Evolutionary conservation across 2,888 invertebrate genomes (phyloP).

Genomic region (Plebejus argus): DNA sequence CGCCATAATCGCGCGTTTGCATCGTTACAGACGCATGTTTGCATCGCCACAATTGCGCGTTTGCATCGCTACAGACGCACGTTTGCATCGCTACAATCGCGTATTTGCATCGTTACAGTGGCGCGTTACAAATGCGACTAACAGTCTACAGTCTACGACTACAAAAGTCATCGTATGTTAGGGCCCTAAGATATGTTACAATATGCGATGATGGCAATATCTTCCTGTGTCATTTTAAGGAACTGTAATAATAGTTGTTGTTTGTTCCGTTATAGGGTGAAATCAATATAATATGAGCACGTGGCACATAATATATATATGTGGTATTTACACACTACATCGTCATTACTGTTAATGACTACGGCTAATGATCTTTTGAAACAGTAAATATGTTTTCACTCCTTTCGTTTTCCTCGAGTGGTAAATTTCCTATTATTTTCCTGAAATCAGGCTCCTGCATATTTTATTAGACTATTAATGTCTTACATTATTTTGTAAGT

Average conservation of each 20-base stretch:
- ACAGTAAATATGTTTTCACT: constrained; percentile 36
- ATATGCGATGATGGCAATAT: neutral
- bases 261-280: constrained; percentile 38
- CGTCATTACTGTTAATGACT: constrained; percentile 36
- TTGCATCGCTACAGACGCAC: too few species aligned
- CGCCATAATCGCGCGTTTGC: too few species aligned
- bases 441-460: neutral
- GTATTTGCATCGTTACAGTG: too few species aligned
- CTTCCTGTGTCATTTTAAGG: constrained; percentile 36
- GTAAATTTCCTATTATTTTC: constrained; percentile 14
- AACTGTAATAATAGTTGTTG: constrained; percentile 37
- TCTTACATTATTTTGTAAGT: neutral
- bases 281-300: constrained; percentile 42
- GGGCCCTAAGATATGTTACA: too few species aligned
- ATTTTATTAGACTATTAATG: neutral
- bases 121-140: too few species aligned
- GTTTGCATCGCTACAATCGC: too few species aligned
- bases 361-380: constrained; percentile 41
- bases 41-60: too few species aligned
- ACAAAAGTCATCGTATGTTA: too few species aligned
- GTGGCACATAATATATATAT: constrained; percentile 37
- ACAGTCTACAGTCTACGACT: too few species aligned
- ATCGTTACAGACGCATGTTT: too few species aligned
- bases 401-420: constrained; percentile 32
- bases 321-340: constrained; percentile 29